Conservation (phyloP, 2,888 invertebrate genomes). For the Noctua fimbriata region DNA sequence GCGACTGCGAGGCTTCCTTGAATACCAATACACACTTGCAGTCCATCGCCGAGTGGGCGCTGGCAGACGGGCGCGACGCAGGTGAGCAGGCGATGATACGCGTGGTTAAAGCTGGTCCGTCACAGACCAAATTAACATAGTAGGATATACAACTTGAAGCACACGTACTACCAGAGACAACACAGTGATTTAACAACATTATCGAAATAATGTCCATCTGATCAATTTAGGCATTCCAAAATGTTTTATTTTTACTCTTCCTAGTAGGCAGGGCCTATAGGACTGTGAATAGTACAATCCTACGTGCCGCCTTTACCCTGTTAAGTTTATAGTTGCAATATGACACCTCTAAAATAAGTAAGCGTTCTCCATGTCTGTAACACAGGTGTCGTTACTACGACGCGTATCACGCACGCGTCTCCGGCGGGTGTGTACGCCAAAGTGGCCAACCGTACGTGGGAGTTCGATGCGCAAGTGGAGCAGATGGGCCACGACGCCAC, state of each 20-base stretch:
- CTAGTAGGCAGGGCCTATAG: neutral
- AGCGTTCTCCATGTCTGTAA: neutral
- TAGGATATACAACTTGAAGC: neutral
- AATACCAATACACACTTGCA: conserved; percentile 88
- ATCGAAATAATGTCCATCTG: neutral
- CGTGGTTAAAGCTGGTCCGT: neutral
- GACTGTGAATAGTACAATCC: neutral
- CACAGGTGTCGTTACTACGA: conserved; percentile 93
- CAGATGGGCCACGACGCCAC: conserved; percentile 81
- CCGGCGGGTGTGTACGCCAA: conserved; percentile 93
- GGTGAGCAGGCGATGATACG: conserved; percentile 64
- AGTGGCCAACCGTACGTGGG: conserved; percentile 92
- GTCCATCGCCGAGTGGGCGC: conserved; percentile 93
- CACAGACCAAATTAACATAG: neutral
- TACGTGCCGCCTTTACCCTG: neutral
- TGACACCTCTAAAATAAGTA: neutral
- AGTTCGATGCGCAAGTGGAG: conserved; percentile 90
- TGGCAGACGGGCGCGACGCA: conserved; percentile 82
- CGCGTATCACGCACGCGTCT: conserved; percentile 94
- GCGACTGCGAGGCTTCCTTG: conserved; percentile 91
- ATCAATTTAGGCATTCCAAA: neutral
- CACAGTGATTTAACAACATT: neutral
- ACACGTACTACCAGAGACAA: neutral
- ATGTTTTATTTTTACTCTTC: neutral
- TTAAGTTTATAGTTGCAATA: neutral